Percentiles rank a stretch among this genome's conserved stretches.
phyloP scores from a whole-genome alignment of 1,140 invertebrate species.

The Geopemphigus sp. region DNA sequence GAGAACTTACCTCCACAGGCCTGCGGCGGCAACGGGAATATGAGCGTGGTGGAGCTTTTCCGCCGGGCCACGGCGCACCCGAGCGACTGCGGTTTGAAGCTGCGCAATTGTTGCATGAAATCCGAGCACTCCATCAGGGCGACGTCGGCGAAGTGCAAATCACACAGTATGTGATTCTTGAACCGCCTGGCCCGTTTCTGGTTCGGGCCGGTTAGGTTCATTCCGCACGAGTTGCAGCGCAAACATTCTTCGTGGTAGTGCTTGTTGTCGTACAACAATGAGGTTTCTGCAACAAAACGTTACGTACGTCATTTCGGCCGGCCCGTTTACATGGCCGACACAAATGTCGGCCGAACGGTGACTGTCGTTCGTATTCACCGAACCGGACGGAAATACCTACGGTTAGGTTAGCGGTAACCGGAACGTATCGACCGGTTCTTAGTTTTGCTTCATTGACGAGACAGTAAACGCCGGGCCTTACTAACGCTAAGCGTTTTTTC shows the following conservation, averaged over 20 bases:
- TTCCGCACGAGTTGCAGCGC: constrained; percentile 88
- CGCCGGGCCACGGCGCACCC: constrained; percentile 88
- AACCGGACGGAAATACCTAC: too few species aligned
- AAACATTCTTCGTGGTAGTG: constrained; percentile 95
- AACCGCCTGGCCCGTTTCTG: constrained; percentile 75
- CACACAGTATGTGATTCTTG: constrained; percentile 84
- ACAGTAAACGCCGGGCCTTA: too few species aligned
- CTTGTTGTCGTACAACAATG: constrained; percentile 87
- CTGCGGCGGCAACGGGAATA: constrained; percentile 89
- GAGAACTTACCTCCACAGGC: constrained; percentile 83
- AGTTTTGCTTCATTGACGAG: too few species aligned
- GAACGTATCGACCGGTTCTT: too few species aligned
- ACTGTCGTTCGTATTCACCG: too few species aligned
- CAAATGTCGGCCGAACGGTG: too few species aligned
- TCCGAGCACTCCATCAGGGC: constrained; percentile 93
- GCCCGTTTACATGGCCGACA: too few species aligned
- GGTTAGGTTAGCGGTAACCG: too few species aligned
- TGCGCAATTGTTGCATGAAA: constrained; percentile 92
- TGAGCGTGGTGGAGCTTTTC: constrained; percentile 89
- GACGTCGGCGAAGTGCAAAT: constrained; percentile 88
- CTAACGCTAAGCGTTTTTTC: too few species aligned
- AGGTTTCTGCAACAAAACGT: constrained; percentile 68
- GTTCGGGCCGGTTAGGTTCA: constrained; percentile 87
- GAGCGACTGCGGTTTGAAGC: constrained; percentile 91
- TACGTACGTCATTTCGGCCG: too few species aligned